phyloP scores from a whole-genome alignment of 2,888 invertebrate species.

The Morpho deidamia region DNA sequence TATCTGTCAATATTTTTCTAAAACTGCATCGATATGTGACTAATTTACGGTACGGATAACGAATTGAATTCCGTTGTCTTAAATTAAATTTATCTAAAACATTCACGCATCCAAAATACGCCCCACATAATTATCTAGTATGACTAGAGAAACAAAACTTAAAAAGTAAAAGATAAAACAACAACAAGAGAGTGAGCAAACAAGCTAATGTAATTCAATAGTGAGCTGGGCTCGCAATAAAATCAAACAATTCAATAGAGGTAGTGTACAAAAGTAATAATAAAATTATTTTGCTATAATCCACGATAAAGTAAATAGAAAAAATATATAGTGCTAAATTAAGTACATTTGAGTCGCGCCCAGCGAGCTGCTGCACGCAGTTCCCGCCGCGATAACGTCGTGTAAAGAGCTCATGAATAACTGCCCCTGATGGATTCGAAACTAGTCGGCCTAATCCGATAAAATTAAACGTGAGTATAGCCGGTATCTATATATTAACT shows the following conservation, averaged over 20 bases:
- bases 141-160: constrained; percentile 52
- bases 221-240: constrained; percentile 66
- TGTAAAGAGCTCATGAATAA: too few relatives aligned
- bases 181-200: constrained; percentile 53
- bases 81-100: constrained; percentile 40
- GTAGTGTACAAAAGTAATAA: too few relatives aligned
- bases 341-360: too few relatives aligned
- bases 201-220: constrained; percentile 40
- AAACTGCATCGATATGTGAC: constrained; percentile 57
- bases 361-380: too few relatives aligned
- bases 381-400: too few relatives aligned
- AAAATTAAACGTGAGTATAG: too few relatives aligned
- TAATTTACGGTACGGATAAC: constrained; percentile 49
- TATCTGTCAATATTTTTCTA: constrained; percentile 38
- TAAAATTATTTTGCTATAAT: too few relatives aligned
- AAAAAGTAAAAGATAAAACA: constrained; percentile 40
- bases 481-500: too few relatives aligned
- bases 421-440: too few relatives aligned
- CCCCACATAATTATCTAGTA: constrained; percentile 47
- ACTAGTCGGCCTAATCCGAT: too few relatives aligned
- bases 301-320: too few relatives aligned
- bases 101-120: constrained; percentile 35
- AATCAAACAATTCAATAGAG: constrained; percentile 51
- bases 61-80: constrained; percentile 43
- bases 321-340: too few relatives aligned